Conservation (phyloP, 2,888 invertebrate species). For the Drosophila greeni region DNA sequence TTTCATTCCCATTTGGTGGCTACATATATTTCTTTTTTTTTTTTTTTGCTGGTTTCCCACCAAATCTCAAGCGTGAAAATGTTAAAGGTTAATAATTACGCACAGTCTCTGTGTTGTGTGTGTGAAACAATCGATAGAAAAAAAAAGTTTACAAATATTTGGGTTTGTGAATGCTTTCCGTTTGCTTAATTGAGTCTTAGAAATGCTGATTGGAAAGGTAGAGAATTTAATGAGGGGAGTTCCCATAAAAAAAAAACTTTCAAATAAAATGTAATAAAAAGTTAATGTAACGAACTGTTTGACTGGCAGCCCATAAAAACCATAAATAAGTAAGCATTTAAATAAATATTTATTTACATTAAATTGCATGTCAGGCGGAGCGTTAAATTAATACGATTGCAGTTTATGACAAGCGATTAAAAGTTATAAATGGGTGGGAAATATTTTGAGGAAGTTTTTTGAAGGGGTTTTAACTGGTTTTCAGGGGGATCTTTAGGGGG, state of each 20-base stretch:
- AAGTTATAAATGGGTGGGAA: constrained; percentile 44
- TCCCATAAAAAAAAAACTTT: constrained; percentile 8
- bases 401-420: constrained; percentile 72
- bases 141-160: constrained; percentile 40
- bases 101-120: constrained; percentile 15
- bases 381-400: constrained; percentile 68
- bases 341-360: constrained; percentile 70
- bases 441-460: constrained; percentile 7
- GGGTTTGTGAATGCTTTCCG: constrained; percentile 23
- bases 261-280: constrained; percentile 10
- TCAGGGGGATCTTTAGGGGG: neutral
- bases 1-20: constrained; percentile 37
- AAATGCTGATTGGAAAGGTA: constrained; percentile 26
- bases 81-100: constrained; percentile 69
- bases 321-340: constrained; percentile 65
- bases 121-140: constrained; percentile 41
- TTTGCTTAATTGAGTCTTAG: constrained; percentile 33
- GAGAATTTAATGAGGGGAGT: constrained; percentile 24
- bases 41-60: constrained; percentile 55
- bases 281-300: neutral
- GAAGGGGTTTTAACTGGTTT: neutral
- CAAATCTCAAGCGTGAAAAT: constrained; percentile 65
- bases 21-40: constrained; percentile 1
- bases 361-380: constrained; percentile 61
- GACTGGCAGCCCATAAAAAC: constrained; percentile 26